Conservation (phyloP, 2,888 invertebrate species). For the Cephus spinipes region DNA sequence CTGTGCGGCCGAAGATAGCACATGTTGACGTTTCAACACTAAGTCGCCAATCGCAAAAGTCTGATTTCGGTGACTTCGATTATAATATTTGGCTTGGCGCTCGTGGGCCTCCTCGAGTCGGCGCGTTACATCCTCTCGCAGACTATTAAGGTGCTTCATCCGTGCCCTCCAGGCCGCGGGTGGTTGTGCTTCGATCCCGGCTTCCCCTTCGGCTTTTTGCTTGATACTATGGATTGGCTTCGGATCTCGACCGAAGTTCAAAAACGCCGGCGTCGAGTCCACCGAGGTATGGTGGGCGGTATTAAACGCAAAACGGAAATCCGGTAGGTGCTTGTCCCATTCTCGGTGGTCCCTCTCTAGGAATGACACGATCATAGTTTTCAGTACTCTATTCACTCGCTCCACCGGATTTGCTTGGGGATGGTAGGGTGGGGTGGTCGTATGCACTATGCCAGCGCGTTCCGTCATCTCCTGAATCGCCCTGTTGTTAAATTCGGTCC, state of each 20-base stretch:
- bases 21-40: constrained; percentile 21
- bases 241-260: constrained; percentile 29
- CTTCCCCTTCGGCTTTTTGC: no score
- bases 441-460: constrained; percentile 16
- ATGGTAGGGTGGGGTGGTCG: constrained; percentile 30
- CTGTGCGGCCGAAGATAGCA: constrained; percentile 25
- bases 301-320: constrained; percentile 30
- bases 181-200: no score
- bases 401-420: constrained; percentile 43
- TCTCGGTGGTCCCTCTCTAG: constrained; percentile 18
- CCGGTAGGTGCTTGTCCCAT: constrained; percentile 22
- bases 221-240: no score
- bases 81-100: no score
- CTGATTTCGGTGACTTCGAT: no score
- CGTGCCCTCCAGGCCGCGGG: neutral
- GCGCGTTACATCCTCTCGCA: no score
- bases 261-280: constrained; percentile 30
- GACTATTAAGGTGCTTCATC: no score
- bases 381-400: no score
- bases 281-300: constrained; percentile 30
- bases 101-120: no score
- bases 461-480: constrained; percentile 22
- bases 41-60: constrained; percentile 22
- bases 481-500: constrained; percentile 24
- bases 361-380: constrained; percentile 33